Evolutionary conservation across 2,797 vertebrate genomes (phyloP).

Genomic region (Loris lydekkerianus): DNA sequence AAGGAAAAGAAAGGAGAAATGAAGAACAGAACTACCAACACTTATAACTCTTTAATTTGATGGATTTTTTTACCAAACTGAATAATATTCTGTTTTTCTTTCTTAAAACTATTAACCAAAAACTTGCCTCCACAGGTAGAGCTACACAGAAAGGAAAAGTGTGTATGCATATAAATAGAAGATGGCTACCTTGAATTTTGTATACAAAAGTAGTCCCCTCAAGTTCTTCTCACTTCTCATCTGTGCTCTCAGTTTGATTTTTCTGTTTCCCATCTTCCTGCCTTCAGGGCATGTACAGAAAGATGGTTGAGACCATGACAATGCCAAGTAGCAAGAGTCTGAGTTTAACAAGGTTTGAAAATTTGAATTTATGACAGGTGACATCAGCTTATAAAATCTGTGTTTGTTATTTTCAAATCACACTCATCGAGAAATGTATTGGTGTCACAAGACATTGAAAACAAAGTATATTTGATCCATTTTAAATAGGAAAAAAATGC

Average conservation of each 20-base stretch:
- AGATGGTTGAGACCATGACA: slow-evolving; percentile 14
- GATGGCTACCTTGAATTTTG: not conserved
- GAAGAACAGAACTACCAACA: not conserved
- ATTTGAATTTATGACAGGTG: slow-evolving; percentile 72
- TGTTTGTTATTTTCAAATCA: slow-evolving; percentile 79
- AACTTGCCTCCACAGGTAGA: slow-evolving; percentile 70
- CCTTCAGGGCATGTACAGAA: slow-evolving; percentile 77
- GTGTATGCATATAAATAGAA: not conserved
- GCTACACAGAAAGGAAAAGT: not conserved
- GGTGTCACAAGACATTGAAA: slow-evolving; percentile 66
- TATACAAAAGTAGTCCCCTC: slow-evolving; percentile 37
- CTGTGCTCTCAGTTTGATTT: slow-evolving; percentile 73
- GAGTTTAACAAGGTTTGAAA: slow-evolving; percentile 62
- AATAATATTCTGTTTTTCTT: slow-evolving; percentile 77
- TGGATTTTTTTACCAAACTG: slow-evolving; percentile 50
- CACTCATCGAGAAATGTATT: slow-evolving; percentile 54
- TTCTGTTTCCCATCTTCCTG: slow-evolving; percentile 66
- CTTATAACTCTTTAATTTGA: not conserved
- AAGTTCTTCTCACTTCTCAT: slow-evolving; percentile 24
- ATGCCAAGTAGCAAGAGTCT: slow-evolving; percentile 31
- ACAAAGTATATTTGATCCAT: slow-evolving; percentile 57
- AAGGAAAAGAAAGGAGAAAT: not conserved
- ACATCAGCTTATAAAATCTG: slow-evolving; percentile 77
- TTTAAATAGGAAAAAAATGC: slow-evolving; percentile 67
- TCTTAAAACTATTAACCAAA: not conserved